Evolutionary conservation across 2,888 invertebrate species (phyloP).

Genomic region (Lithophane semibrunnea): DNA sequence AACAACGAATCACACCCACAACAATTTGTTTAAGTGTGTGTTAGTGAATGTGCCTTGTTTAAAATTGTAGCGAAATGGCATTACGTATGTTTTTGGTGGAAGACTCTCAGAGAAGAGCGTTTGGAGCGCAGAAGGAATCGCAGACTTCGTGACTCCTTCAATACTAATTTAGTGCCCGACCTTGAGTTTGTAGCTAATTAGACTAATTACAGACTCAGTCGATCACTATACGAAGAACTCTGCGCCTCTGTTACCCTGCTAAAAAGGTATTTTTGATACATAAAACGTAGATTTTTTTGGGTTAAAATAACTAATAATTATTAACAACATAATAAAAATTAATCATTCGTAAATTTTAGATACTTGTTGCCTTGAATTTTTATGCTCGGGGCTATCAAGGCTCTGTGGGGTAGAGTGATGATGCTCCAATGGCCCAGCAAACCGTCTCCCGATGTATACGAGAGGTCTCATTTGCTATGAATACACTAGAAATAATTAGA

Average conservation of each 20-base stretch:
- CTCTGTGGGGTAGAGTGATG: too few species aligned
- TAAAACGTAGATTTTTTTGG: too few species aligned
- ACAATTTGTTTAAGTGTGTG: too few species aligned
- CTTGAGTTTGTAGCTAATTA: background rate
- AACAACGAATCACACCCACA: too few species aligned
- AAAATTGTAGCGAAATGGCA: background rate
- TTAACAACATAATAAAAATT: too few species aligned
- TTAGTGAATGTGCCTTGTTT: background rate
- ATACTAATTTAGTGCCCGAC: too few species aligned
- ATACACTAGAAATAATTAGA: slow-evolving; percentile 38
- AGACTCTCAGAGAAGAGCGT: background rate
- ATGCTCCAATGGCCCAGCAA: slow-evolving; percentile 38
- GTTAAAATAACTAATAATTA: too few species aligned
- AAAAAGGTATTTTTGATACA: too few species aligned
- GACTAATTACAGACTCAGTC: background rate
- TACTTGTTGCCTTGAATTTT: too few species aligned
- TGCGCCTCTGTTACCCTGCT: background rate
- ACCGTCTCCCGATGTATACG: slow-evolving; percentile 43
- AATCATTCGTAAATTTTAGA: too few species aligned
- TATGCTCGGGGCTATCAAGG: too few species aligned
- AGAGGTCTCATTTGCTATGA: slow-evolving; percentile 41
- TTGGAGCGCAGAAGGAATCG: background rate
- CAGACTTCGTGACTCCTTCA: background rate
- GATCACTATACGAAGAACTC: background rate
- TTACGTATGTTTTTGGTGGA: background rate